Evolutionary conservation across 1,140 invertebrate species (phyloP), one percentile per base, ranked within the genome.

Genomic region (Drosophila ohnishii): DNA sequence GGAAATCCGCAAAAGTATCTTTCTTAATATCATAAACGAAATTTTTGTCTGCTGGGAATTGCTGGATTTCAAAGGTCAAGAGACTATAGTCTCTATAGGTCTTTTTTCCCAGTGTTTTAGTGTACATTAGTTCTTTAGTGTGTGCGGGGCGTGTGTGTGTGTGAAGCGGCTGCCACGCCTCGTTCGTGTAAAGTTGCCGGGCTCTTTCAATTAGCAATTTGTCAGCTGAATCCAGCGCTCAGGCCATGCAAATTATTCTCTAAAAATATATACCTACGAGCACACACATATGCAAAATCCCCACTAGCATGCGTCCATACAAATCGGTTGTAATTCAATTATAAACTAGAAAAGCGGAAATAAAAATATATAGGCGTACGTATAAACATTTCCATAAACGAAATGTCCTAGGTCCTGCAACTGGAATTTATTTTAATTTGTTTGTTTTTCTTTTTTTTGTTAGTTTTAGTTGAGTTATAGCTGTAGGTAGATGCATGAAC

Each of bases 201-300:
- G 70, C 83, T 80, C 82, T 85, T 85, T 85, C 82, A 85, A 86
- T 85, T 85, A 85, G 82, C 76, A 86, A 85, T 85, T 85, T 85
- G 82, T 85, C 82, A 86, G 78, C 82, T 72, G 61, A 58, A 78
- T 75, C 57, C 64, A 63, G 74, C 35, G 60, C 45, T 60, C 47
- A 45, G 80, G 59, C 67, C 66, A 73, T 83, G 80, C 56, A 82
- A 82, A 82, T 82, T 82, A 82, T 65, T 74, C 65, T 40, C 65
- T 32, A 62, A 57, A 66, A 57, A 80, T 37, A 67, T 42, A 47
- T 40, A 63, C 28, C 22, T 44, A 55, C 34, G 25, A 50, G 40
- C 7, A 28, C 5, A 48, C 14, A 35, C 40, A 32, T 73, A 66
- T 66, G 57, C 45, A 48, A 77, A 62, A 69, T 57, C 53, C 55